Evolutionary conservation across 2,113 vertebrate species (phyloP).

Genomic region (Oreotrochilus melanogaster): DNA sequence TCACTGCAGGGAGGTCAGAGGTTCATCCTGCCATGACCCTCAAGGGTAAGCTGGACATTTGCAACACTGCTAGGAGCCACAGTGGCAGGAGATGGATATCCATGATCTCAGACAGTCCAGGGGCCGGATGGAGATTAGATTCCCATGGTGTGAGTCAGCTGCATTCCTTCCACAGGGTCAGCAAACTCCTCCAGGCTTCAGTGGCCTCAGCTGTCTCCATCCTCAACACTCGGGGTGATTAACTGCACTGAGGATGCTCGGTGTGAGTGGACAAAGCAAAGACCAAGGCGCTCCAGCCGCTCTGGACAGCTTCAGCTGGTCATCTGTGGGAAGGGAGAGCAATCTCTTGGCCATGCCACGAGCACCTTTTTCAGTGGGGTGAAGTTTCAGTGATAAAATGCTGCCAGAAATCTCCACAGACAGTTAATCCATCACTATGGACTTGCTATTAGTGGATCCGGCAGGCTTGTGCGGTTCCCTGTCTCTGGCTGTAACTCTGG

Average conservation of each 20-base stretch:
- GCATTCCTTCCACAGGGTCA: constrained; percentile 28
- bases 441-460: background rate
- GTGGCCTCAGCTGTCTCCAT: background rate
- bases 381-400: background rate
- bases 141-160: constrained; percentile 20
- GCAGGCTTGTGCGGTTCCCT: background rate
- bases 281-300: background rate
- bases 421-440: constrained; percentile 36
- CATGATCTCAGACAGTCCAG: background rate
- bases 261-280: background rate
- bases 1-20: background rate
- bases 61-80: background rate
- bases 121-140: background rate
- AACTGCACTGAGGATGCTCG: background rate
- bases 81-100: background rate
- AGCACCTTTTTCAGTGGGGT: background rate
- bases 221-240: background rate
- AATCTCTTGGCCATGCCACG: background rate
- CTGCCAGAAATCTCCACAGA: background rate
- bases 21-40: fast-evolving
- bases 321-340: background rate
- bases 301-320: background rate
- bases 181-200: background rate
- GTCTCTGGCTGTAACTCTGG: background rate
- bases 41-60: fast-evolving